These are phyloP conservation scores for Noctua janthina DNA, from an alignment of 2,888 invertebrate genomes.

Conservation along the genomic window DNA sequence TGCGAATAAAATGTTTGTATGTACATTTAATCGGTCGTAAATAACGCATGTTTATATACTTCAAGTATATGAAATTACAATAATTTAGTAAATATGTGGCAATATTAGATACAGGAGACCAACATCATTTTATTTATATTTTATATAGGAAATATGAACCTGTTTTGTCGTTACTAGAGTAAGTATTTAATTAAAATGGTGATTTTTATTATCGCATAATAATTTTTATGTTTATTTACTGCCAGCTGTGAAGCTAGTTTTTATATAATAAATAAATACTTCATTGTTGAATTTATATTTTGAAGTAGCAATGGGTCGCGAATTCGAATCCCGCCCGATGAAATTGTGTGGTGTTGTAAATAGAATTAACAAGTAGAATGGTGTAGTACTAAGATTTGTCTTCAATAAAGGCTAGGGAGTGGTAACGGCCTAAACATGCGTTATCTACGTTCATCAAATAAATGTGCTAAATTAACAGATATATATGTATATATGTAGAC, in stretches of 20 bases:
- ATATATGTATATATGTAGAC: conserved; percentile 33
- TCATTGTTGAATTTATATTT: neutral
- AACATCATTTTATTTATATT: conserved; percentile 3
- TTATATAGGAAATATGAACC: neutral
- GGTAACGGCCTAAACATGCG: conserved; percentile 24
- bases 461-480: conserved; percentile 38
- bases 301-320: neutral
- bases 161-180: neutral
- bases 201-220: neutral
- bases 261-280: neutral
- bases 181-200: neutral
- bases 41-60: conserved; percentile 57
- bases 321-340: neutral
- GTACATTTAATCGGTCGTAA: conserved; percentile 52
- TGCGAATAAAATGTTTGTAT: conserved; percentile 48
- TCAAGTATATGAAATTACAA: conserved; percentile 17
- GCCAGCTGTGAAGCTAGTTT: neutral
- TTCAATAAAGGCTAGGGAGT: neutral
- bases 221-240: neutral
- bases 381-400: neutral
- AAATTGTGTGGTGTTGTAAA: neutral
- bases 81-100: conserved; percentile 30
- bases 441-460: conserved; percentile 38
- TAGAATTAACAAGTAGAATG: neutral
- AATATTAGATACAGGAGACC: neutral